phyloP scores from a whole-genome alignment of 2,888 invertebrate species.

The Tenthredo mesomela region DNA sequence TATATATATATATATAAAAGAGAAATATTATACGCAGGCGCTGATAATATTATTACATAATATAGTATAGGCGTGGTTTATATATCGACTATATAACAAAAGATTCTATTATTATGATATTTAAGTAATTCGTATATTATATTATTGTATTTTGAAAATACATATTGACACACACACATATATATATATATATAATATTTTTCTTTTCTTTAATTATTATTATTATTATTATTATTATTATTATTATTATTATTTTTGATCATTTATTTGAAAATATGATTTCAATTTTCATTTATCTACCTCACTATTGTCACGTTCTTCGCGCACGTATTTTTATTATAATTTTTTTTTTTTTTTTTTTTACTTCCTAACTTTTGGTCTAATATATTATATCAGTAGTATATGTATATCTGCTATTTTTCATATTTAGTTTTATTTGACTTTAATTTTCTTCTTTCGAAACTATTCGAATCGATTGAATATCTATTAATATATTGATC shows the following conservation, averaged over 20 bases:
- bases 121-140: not conserved
- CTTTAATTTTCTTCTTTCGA: too few relatives aligned
- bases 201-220: not conserved
- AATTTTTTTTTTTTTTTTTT: too few relatives aligned
- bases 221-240: too few relatives aligned
- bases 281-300: constrained; percentile 32
- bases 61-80: not conserved
- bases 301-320: not conserved
- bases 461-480: too few relatives aligned
- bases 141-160: constrained; percentile 32
- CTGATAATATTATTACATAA: not conserved
- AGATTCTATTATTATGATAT: not conserved
- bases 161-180: not conserved
- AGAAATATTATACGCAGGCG: not conserved
- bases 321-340: not conserved
- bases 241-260: constrained; percentile 2
- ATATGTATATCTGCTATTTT: too few relatives aligned
- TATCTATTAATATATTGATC: too few relatives aligned
- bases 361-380: too few relatives aligned
- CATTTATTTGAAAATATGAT: constrained; percentile 26
- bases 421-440: too few relatives aligned
- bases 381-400: too few relatives aligned
- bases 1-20: too few relatives aligned
- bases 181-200: not conserved
- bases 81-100: not conserved